phyloP scores from a whole-genome alignment of 2,797 vertebrate genomes.

The Danio aesculapii region DNA sequence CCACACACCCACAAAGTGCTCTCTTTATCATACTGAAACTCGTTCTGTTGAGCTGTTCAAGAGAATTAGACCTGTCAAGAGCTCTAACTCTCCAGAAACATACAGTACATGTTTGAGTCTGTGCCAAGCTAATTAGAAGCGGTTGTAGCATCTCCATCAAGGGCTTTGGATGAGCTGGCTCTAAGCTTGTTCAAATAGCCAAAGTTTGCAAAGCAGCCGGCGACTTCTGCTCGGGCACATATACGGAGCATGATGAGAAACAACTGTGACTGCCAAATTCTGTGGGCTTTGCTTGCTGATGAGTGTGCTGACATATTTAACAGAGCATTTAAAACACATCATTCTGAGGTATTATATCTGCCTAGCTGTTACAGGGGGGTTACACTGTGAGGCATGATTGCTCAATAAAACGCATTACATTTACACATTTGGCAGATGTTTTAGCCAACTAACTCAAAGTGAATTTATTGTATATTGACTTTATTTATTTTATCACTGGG shows the following conservation, averaged over 20 bases:
- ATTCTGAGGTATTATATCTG: slow-evolving; percentile 26
- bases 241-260: slow-evolving; percentile 31
- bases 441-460: background rate
- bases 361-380: slow-evolving; percentile 5
- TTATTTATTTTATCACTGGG: background rate
- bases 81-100: slow-evolving; percentile 18
- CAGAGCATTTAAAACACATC: slow-evolving; percentile 29
- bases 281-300: slow-evolving; percentile 38
- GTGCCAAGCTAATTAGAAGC: slow-evolving; percentile 27
- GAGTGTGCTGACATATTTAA: slow-evolving; percentile 42
- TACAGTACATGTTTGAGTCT: slow-evolving; percentile 26
- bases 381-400: slow-evolving; percentile 24
- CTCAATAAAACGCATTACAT: slow-evolving; percentile 7
- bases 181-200: slow-evolving; percentile 33
- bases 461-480: slow-evolving; percentile 1
- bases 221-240: slow-evolving; percentile 12
- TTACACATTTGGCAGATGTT: slow-evolving; percentile 5
- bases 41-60: background rate
- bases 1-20: background rate
- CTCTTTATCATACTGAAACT: slow-evolving; percentile 11
- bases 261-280: slow-evolving; percentile 36
- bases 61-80: slow-evolving; percentile 16
- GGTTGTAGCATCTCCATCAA: slow-evolving; percentile 18
- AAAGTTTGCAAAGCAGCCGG: slow-evolving; percentile 18
- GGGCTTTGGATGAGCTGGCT: slow-evolving; percentile 29